These are phyloP conservation scores for Acanthosoma haemorrhoidale DNA, from an alignment of 2,888 invertebrate genomes.

Conservation along the genomic window DNA sequence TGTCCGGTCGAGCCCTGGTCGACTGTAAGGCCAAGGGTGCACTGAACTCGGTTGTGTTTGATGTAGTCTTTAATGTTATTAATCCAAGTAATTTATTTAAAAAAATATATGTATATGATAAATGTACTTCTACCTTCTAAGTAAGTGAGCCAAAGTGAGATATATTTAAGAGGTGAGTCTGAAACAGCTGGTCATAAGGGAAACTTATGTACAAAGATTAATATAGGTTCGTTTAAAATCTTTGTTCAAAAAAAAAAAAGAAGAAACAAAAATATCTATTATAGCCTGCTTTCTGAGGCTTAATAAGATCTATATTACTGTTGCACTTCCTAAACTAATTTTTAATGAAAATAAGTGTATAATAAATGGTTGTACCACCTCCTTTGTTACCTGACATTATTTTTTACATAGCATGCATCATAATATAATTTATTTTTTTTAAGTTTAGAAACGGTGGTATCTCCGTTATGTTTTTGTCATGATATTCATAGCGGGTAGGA, in stretches of 20 bases:
- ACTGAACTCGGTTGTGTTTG: constrained; percentile 22
- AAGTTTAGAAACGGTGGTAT: constrained; percentile 3
- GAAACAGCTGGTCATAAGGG: constrained; percentile 24
- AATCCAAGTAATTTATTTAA: constrained; percentile 11
- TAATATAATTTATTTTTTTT: background rate
- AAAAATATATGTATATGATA: background rate
- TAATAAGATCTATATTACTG: constrained; percentile 7
- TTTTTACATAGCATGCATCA: too few species aligned
- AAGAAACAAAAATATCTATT: background rate
- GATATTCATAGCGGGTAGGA: constrained; percentile 25
- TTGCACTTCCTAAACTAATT: background rate
- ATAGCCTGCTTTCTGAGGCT: background rate
- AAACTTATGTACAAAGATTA: constrained; percentile 24
- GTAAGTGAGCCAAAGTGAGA: constrained; percentile 22
- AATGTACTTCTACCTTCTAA: constrained; percentile 20
- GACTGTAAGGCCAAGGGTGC: background rate
- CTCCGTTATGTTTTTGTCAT: background rate
- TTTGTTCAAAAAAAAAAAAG: background rate
- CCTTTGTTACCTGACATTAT: constrained; percentile 1
- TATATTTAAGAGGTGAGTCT: constrained; percentile 19
- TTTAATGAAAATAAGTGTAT: background rate
- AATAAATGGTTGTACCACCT: background rate
- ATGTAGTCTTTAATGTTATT: constrained; percentile 23
- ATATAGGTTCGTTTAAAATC: background rate
- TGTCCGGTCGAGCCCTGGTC: background rate